These are phyloP conservation scores for Eublepharis macularius DNA, from an alignment of 2,113 vertebrate genomes.

Conservation along the genomic window DNA sequence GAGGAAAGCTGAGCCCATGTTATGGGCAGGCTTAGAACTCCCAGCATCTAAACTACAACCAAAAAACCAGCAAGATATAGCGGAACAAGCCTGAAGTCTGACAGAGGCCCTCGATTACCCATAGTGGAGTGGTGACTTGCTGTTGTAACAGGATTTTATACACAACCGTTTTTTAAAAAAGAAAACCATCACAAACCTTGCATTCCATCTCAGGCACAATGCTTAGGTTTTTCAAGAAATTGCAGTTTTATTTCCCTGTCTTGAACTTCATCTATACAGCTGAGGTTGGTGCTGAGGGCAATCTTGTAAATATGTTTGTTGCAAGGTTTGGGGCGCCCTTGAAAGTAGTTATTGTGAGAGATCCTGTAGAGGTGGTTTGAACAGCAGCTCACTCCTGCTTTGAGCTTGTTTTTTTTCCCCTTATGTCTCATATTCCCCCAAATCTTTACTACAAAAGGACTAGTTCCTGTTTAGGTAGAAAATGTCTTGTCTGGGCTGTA, in stretches of 20 bases:
- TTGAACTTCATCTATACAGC: neutral
- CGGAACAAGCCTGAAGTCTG: constrained; percentile 58
- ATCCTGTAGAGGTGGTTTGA: neutral
- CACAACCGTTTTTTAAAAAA: constrained; percentile 3
- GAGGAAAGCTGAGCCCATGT: constrained; percentile 92
- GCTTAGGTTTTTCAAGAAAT: neutral
- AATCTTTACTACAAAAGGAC: neutral
- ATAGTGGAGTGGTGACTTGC: constrained; percentile 68
- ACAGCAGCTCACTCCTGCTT: neutral
- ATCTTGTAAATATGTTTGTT: neutral
- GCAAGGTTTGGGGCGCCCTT: neutral
- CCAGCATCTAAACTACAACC: constrained; percentile 77
- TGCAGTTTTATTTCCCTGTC: neutral
- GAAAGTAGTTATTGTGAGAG: neutral
- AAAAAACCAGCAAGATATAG: constrained; percentile 62
- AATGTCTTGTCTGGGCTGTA: neutral
- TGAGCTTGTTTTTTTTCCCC: neutral
- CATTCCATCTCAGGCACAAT: constrained; percentile 29
- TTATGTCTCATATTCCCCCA: neutral
- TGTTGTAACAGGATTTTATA: constrained; percentile 62
- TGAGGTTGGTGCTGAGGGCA: neutral
- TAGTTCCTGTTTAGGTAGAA: neutral
- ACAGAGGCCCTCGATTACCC: constrained; percentile 30
- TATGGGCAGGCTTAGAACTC: constrained; percentile 93
- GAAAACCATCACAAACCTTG: constrained; percentile 34